Evolutionary conservation across 2,113 vertebrate genomes (phyloP).

Genomic region (Amazona vittata): DNA sequence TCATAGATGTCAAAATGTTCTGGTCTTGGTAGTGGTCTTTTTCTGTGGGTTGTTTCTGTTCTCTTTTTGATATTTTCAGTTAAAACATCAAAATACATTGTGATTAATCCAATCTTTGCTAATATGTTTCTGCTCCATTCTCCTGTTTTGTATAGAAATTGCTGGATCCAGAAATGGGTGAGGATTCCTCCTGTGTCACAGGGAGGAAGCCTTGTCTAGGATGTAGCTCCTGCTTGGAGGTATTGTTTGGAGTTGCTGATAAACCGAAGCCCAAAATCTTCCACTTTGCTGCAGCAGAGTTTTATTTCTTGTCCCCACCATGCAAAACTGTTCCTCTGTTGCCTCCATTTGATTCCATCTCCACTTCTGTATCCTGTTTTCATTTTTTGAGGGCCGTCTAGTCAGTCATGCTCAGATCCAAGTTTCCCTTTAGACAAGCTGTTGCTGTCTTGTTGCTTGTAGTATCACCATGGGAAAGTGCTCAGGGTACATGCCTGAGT

Average conservation of each 20-base stretch:
- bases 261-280: neutral
- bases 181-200: neutral
- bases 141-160: neutral
- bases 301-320: neutral
- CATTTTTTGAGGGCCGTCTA: neutral
- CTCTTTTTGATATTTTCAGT: neutral
- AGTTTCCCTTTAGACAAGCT: neutral
- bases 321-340: neutral
- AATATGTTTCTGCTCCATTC: accelerated
- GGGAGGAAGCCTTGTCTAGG: neutral
- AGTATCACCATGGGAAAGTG: neutral
- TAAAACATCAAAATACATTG: neutral
- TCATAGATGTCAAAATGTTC: neutral
- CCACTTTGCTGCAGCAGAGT: neutral
- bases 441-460: neutral
- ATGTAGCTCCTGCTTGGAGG: neutral
- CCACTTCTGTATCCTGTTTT: neutral
- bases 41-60: neutral
- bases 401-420: neutral
- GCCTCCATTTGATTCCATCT: accelerated
- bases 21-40: neutral
- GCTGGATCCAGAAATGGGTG: neutral
- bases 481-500: accelerated
- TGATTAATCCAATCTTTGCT: neutral
- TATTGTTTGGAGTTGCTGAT: neutral